These are phyloP conservation scores for Arnoldichthys spilopterus DNA, from an alignment of 2,797 vertebrate species.

Conservation along the genomic window DNA sequence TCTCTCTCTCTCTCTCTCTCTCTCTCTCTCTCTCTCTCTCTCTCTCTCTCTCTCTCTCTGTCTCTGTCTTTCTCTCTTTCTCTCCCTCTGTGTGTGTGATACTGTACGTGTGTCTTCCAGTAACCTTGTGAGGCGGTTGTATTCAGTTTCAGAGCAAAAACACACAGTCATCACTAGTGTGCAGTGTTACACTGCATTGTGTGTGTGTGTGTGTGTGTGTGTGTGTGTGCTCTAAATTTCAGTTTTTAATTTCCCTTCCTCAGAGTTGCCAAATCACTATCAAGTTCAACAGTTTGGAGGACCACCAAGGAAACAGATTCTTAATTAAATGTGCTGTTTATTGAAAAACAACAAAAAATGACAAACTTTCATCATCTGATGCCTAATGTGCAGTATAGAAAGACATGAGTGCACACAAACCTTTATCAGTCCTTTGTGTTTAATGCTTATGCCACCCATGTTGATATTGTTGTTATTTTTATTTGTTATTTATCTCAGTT, in stretches of 20 bases:
- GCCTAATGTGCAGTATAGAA: not conserved
- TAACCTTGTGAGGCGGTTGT: slow-evolving; percentile 48
- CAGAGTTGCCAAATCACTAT: slow-evolving; percentile 65
- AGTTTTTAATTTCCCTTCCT: slow-evolving; percentile 4
- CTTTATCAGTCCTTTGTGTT: not conserved
- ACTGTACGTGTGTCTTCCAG: slow-evolving; percentile 40
- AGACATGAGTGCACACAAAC: not conserved
- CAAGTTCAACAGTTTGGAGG: slow-evolving; percentile 54
- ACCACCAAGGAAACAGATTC: slow-evolving; percentile 38
- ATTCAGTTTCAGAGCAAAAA: slow-evolving; percentile 41
- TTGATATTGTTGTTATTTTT: not conserved
- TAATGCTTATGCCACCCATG: not conserved
- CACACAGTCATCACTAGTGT: slow-evolving; percentile 15
- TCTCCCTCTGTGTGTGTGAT: slow-evolving; percentile 30
- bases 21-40: too few species aligned
- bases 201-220: slow-evolving; percentile 12
- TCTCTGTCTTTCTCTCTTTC: too few species aligned
- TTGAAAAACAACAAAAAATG: slow-evolving; percentile 28
- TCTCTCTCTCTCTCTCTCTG: too few species aligned
- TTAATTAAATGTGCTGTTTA: slow-evolving; percentile 60
- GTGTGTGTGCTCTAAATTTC: not conserved
- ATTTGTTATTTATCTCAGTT: not conserved
- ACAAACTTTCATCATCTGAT: not conserved
- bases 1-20: too few species aligned
- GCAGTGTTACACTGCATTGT: slow-evolving; percentile 1